Conservation (phyloP, 2,797 vertebrate species). For the Malacoraja senta region DNA sequence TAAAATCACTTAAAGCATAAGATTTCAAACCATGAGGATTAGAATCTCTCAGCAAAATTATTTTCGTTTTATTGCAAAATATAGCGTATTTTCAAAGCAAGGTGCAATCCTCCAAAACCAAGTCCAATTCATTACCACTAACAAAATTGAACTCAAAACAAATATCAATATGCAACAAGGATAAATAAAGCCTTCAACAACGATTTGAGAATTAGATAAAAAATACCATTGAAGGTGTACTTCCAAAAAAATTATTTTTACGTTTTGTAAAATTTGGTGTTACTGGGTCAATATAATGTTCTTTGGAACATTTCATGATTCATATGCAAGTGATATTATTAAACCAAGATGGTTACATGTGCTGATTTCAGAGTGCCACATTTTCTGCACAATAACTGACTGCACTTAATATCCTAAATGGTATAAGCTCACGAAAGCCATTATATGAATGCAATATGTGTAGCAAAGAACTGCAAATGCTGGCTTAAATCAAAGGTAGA, state of each 20-base stretch:
- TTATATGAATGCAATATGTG: neutral
- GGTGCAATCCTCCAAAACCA: neutral
- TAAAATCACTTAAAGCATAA: too few relatives aligned
- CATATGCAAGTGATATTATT: neutral
- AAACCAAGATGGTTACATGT: neutral
- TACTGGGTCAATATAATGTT: neutral
- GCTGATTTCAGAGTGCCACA: neutral
- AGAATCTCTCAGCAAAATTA: too few relatives aligned
- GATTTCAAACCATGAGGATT: too few relatives aligned
- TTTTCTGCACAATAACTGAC: neutral
- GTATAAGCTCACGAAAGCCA: neutral
- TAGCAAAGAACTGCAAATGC: too few relatives aligned
- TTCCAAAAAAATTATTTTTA: neutral
- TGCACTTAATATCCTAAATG: neutral
- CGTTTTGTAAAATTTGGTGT: neutral
- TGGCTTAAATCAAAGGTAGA: too few relatives aligned
- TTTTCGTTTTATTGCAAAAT: neutral
- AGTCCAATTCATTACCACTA: neutral
- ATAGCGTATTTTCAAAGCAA: neutral
- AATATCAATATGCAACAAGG: neutral
- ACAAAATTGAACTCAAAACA: neutral
- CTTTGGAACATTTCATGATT: neutral
- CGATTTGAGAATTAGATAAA: neutral
- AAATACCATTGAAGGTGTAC: neutral
- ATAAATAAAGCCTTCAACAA: neutral